Conservation (phyloP, 2,797 vertebrate species). For the Anguilla megastoma region DNA sequence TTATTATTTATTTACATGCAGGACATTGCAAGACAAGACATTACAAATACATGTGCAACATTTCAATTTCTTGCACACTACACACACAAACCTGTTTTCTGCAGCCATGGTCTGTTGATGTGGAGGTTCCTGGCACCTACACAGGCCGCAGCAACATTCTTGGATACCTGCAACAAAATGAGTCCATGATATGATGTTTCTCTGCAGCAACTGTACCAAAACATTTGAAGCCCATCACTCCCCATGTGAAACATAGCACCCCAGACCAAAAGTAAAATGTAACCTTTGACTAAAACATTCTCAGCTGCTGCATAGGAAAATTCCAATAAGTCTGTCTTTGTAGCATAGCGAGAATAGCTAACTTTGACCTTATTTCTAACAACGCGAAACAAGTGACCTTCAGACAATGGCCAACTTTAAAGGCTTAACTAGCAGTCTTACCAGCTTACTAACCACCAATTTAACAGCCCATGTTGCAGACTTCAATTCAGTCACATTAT, state of each 20-base stretch:
- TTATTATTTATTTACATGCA: background rate
- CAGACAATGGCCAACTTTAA: background rate
- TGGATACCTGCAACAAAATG: slow-evolving; percentile 76
- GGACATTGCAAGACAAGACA: background rate
- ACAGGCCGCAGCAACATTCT: slow-evolving; percentile 84
- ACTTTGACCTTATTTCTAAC: background rate
- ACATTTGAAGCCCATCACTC: background rate
- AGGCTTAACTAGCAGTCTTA: background rate
- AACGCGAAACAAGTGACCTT: background rate
- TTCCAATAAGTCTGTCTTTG: background rate
- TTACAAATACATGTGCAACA: background rate
- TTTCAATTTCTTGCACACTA: background rate
- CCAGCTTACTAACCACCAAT: background rate
- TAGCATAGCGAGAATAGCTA: too few species aligned
- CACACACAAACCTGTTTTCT: slow-evolving; percentile 85
- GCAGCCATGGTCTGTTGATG: slow-evolving; percentile 78
- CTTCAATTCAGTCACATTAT: background rate
- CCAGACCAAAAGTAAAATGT: background rate
- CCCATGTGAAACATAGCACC: background rate
- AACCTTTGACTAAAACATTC: background rate
- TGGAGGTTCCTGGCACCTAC: slow-evolving; percentile 89
- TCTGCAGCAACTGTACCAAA: background rate
- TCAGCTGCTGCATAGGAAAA: background rate
- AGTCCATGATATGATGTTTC: background rate
- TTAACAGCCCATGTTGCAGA: background rate